A percentile compares a stretch with the other conserved stretches of the same genome.
phyloP scores from a whole-genome alignment of 2,797 vertebrate genomes.

The Lepus townsendii region DNA sequence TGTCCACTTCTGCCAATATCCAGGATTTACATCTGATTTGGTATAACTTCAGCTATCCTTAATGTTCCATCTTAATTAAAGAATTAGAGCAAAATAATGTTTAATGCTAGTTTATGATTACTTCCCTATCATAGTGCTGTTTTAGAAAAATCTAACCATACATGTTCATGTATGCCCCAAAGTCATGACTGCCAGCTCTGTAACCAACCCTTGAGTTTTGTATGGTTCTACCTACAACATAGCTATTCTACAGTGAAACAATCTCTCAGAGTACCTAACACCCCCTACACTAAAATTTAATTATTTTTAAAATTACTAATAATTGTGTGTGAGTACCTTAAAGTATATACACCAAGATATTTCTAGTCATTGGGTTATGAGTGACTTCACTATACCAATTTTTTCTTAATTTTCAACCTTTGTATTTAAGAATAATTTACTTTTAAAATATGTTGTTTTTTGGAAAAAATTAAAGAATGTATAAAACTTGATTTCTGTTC shows the following conservation, averaged over 20 bases:
- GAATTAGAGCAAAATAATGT: not conserved
- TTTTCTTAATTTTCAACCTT: not conserved
- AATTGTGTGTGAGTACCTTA: not conserved
- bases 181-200: not conserved
- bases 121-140: not conserved
- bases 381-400: not conserved
- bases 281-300: not conserved
- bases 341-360: not conserved
- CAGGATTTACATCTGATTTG: not conserved
- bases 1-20: not conserved
- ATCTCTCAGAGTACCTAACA: not conserved
- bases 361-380: not conserved
- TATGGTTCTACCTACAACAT: not conserved
- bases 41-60: not conserved
- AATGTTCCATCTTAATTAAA: not conserved
- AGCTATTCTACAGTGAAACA: not conserved
- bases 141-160: not conserved
- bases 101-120: not conserved
- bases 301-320: not conserved
- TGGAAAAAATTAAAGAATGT: not conserved
- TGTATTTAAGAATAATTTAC: not conserved
- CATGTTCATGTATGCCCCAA: not conserved
- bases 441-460: not conserved
- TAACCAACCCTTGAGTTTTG: not conserved
- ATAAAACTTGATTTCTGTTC: not conserved